A percentile compares a stretch with the other conserved stretches of the same genome.
Evolutionary conservation across 1,140 invertebrate species (phyloP).

Genomic region (Neotoxoptera formosana): DNA sequence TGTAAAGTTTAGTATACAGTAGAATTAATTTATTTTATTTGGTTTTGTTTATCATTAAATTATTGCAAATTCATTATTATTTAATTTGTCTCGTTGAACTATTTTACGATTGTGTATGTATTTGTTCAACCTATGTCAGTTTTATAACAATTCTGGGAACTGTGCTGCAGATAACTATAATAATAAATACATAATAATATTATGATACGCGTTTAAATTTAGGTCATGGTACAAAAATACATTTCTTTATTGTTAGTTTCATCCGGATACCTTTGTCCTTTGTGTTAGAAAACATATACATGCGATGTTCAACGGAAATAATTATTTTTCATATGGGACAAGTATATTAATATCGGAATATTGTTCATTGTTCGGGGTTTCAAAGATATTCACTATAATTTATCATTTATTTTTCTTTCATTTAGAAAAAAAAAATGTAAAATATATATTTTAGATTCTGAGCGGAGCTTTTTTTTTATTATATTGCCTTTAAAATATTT

Average conservation of each 20-base stretch:
- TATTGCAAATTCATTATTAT: too few species aligned
- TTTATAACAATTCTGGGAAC: not conserved
- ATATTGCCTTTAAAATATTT: not conserved
- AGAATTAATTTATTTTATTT: too few species aligned
- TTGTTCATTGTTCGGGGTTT: not conserved
- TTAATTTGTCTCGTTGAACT: too few species aligned
- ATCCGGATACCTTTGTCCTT: not conserved
- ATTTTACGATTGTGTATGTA: too few species aligned
- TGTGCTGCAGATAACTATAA: not conserved
- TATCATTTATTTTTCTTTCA: not conserved
- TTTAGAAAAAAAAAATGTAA: not conserved
- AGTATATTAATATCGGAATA: not conserved
- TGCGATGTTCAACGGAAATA: not conserved
- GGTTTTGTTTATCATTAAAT: too few species aligned
- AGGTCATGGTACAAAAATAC: not conserved
- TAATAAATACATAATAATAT: not conserved
- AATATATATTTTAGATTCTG: not conserved
- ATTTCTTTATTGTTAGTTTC: not conserved
- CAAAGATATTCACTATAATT: not conserved
- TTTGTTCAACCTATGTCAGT: not conserved
- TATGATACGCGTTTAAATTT: not conserved
- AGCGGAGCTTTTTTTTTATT: not conserved
- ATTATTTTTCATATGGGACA: constrained; percentile 19
- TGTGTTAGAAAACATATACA: not conserved
- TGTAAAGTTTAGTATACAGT: too few species aligned